Conservation (phyloP, 2,113 vertebrate genomes). For the Melanostigma gelatinosum region DNA sequence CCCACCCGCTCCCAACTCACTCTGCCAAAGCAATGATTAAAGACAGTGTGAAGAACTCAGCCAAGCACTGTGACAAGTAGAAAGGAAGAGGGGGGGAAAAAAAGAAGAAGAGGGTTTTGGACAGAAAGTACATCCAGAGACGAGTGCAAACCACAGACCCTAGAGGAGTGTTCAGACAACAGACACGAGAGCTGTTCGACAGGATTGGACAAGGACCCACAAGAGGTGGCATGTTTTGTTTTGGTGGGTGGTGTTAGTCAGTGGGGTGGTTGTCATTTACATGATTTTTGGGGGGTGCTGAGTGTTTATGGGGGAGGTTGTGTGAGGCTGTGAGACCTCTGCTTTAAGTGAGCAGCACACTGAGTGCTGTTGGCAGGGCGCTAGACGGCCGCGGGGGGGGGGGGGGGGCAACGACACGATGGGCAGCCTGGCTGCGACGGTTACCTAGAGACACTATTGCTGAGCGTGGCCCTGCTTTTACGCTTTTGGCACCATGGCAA, state of each 20-base stretch:
- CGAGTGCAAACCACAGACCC: conserved; percentile 34
- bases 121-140: conserved; percentile 44
- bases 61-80: conserved; percentile 46
- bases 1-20: conserved; percentile 5
- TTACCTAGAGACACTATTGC: conserved; percentile 53
- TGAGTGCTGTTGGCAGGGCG: conserved; percentile 70
- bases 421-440: conserved; percentile 39
- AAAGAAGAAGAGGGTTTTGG: conserved; percentile 9
- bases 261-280: conserved; percentile 32
- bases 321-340: conserved; percentile 61
- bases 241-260: conserved; percentile 24
- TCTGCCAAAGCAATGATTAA: conserved; percentile 44
- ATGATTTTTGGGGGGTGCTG: conserved; percentile 34
- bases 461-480: conserved; percentile 37
- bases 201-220: conserved; percentile 36
- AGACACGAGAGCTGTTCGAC: conserved; percentile 41
- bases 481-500: conserved; percentile 53
- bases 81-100: conserved; percentile 5
- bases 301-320: conserved; percentile 18
- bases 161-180: conserved; percentile 51
- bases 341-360: conserved; percentile 59
- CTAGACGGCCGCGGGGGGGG: conserved; percentile 47
- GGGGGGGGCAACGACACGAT: conserved; percentile 6
- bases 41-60: conserved; percentile 42
- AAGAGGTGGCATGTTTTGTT: conserved; percentile 37